phyloP scores from a whole-genome alignment of 53 echinoderm and acorn worm genomes.

The Astropecten irregularis region DNA sequence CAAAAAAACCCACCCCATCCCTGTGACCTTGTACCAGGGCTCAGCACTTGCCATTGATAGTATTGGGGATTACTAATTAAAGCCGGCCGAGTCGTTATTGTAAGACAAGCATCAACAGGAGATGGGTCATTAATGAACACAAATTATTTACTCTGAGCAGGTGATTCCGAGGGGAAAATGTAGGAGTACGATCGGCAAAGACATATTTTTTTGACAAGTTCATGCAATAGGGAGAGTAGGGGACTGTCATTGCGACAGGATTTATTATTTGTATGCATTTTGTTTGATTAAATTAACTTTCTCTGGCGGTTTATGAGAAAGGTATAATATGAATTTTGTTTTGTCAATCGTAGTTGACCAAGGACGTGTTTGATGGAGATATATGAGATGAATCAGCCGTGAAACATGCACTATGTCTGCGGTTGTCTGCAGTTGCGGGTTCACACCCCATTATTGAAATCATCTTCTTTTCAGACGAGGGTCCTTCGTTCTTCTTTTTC shows the following conservation, averaged over 20 bases:
- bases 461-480: too few species aligned
- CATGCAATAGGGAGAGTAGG: neutral
- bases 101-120: neutral
- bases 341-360: too few species aligned
- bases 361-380: too few species aligned
- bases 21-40: constrained; percentile 7
- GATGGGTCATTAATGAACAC: neutral
- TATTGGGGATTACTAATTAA: constrained; percentile 12
- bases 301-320: too few species aligned
- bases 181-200: neutral
- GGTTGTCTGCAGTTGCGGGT: too few species aligned
- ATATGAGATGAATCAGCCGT: too few species aligned
- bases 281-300: constrained; percentile 21
- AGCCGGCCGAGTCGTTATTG: neutral
- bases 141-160: neutral
- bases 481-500: too few species aligned
- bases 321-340: too few species aligned
- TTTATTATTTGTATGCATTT: neutral
- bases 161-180: constrained; percentile 4
- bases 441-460: too few species aligned
- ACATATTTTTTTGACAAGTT: constrained; percentile 14
- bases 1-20: too few species aligned
- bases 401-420: too few species aligned
- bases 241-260: constrained; percentile 5
- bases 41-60: neutral